Percentiles rank a stretch among this genome's conserved stretches.
Evolutionary conservation across 2,797 vertebrate genomes (phyloP).

Genomic region (Eulemur mongoz): DNA sequence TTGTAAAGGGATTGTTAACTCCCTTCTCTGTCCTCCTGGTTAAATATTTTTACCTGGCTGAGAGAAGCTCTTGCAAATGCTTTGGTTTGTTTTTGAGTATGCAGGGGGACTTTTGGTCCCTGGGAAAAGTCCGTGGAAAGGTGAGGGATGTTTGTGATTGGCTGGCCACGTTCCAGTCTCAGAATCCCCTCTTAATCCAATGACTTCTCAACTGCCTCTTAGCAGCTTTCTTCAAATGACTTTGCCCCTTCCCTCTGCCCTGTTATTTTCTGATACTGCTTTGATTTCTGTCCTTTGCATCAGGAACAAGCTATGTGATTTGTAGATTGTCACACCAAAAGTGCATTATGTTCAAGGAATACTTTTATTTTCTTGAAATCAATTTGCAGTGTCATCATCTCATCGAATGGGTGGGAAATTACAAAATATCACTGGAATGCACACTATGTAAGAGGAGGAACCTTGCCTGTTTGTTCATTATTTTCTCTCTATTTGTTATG

Average conservation of each 20-base stretch:
- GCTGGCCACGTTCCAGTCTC: background rate
- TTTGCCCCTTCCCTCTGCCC: background rate
- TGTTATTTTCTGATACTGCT: background rate
- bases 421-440: background rate
- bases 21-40: background rate
- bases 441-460: background rate
- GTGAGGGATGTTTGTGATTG: background rate
- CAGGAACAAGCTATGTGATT: background rate
- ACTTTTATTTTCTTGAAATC: constrained; percentile 2
- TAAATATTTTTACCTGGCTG: constrained; percentile 12
- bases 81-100: constrained; percentile 33
- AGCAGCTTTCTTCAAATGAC: background rate
- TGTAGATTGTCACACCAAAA: background rate
- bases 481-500: background rate
- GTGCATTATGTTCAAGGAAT: background rate
- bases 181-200: background rate
- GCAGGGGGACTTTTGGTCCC: background rate
- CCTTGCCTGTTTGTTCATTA: background rate
- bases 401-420: background rate
- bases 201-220: background rate
- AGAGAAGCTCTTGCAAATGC: background rate
- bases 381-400: background rate
- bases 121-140: background rate
- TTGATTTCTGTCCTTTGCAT: background rate
- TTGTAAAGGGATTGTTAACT: background rate